Base-by-base conservation (phyloP, 92 coral and sea anemone genomes). In the Umimayanthus kanabou region DNA sequence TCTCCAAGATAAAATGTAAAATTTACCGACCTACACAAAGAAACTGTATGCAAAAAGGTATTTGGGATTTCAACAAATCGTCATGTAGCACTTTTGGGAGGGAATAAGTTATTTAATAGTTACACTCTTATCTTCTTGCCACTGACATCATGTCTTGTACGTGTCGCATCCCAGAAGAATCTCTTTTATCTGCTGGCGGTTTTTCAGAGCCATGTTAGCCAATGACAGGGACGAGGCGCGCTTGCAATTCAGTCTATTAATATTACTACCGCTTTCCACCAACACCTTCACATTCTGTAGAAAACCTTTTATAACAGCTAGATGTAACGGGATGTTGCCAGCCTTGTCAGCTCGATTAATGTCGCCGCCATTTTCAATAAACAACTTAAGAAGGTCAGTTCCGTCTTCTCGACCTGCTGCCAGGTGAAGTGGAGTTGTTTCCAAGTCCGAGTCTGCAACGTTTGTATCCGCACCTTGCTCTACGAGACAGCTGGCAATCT, bases 331-430 rank as follows among this genome's bases (percentile, higher is more conserved):
- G 26, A 33, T 71, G 65, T 70, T 47, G 0, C 87, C 87, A 69
- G 22, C 57, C 29, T 26, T 33, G 18, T 71, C 78, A 45, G 55
- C 37, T 39, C 15, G 30, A 37, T 66, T 50, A n/a, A 66, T 23
- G 74, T 81, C 74, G 39, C 77, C 47, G 20, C 61, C 78, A 43
- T 70, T 69, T 8, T 70, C 87, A 47, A 83, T 37, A 45, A 69
- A 83, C 76, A 71, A 26, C 25, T 47, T 70, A 4, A 83, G 87
- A 69, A 83, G 61, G 47, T 71, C 66, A 43, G 77, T 20, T 14
- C 87, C 77, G 23, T 83, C 87, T 26, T 71, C 87, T 42, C 45
- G 87, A 70, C 25, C 28, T 18, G 87, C 87, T 69, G 76, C 65
- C 58, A 72, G 23, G 39, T 83, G 87, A 26, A 83, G 45, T 28